A percentile compares a stretch with the other conserved stretches of the same genome.
Evolutionary conservation across 1,140 invertebrate genomes (phyloP).

Genomic region (Akabosia matsudoensis): DNA sequence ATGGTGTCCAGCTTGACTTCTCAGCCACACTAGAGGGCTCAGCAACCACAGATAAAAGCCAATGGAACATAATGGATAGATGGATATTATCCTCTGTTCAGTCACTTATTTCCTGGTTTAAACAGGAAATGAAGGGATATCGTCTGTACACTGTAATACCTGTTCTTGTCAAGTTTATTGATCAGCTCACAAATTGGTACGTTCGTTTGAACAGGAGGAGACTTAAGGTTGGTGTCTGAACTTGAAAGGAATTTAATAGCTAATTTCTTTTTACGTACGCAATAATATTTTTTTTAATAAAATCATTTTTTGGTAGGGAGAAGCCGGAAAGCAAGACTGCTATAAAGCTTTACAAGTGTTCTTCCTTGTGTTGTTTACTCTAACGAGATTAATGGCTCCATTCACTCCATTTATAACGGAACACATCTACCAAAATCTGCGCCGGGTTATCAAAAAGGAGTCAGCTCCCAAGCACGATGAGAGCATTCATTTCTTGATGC

Average conservation of each 20-base stretch:
- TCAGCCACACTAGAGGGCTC: constrained; percentile 57
- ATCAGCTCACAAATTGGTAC: constrained; percentile 98
- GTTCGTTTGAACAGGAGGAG: constrained; percentile 93
- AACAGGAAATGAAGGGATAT: constrained; percentile 90
- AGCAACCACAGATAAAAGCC: constrained; percentile 49
- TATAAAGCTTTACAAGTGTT: constrained; percentile 80
- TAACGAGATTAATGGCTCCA: constrained; percentile 90
- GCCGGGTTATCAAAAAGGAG: constrained; percentile 54
- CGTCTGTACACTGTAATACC: constrained; percentile 94
- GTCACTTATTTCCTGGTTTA: constrained; percentile 81
- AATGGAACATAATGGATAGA: constrained; percentile 86
- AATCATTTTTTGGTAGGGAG: constrained; percentile 26
- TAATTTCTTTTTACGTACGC: too few relatives aligned
- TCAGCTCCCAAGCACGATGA: constrained; percentile 54
- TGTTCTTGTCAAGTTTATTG: constrained; percentile 89
- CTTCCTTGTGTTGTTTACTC: constrained; percentile 80
- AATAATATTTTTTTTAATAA: constrained; percentile 22
- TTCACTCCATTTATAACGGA: constrained; percentile 97
- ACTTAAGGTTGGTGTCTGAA: constrained; percentile 64
- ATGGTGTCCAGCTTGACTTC: constrained; percentile 35
- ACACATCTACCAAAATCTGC: constrained; percentile 88
- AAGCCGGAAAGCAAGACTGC: constrained; percentile 65
- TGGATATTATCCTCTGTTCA: constrained; percentile 98
- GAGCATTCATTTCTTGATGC: constrained; percentile 85
- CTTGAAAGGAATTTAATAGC: background rate